Evolutionary conservation across 2,113 vertebrate species (phyloP).

Genomic region (Saguinus midas): DNA sequence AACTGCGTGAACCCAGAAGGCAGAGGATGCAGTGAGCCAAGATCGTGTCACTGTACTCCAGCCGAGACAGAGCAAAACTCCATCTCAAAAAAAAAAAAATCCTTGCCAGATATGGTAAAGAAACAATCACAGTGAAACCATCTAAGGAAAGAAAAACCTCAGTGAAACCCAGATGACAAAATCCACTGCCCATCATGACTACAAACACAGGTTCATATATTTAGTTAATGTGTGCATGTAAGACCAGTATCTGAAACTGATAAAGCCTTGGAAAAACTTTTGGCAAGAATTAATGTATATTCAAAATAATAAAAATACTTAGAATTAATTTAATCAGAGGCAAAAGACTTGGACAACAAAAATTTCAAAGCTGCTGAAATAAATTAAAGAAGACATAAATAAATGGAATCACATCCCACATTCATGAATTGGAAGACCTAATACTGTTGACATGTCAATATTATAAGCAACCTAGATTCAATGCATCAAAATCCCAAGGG

Average conservation of each 20-base stretch:
- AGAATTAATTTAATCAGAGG: not conserved
- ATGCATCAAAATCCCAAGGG: not conserved
- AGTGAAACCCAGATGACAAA: not conserved
- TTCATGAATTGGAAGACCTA: not conserved
- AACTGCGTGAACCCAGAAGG: too few relatives aligned
- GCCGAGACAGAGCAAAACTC: too few relatives aligned
- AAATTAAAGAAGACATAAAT: not conserved
- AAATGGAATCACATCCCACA: not conserved
- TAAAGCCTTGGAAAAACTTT: not conserved
- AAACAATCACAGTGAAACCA: conserved; percentile 29
- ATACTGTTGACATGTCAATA: not conserved
- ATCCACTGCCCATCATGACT: not conserved
- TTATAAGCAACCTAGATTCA: not conserved
- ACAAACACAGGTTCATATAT: not conserved
- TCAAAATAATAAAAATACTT: not conserved
- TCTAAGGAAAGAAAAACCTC: conserved; percentile 37
- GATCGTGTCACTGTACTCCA: too few relatives aligned
- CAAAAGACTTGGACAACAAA: not conserved
- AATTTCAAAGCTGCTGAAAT: not conserved
- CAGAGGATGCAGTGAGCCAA: too few relatives aligned
- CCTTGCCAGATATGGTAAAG: conserved; percentile 18
- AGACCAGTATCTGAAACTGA: not conserved
- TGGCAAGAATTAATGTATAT: not conserved
- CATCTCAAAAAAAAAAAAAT: not conserved
- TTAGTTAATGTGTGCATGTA: not conserved